Percentiles rank a stretch among this genome's conserved stretches.
Evolutionary conservation across 2,797 vertebrate species (phyloP).

Genomic region (Amblyraja radiata): DNA sequence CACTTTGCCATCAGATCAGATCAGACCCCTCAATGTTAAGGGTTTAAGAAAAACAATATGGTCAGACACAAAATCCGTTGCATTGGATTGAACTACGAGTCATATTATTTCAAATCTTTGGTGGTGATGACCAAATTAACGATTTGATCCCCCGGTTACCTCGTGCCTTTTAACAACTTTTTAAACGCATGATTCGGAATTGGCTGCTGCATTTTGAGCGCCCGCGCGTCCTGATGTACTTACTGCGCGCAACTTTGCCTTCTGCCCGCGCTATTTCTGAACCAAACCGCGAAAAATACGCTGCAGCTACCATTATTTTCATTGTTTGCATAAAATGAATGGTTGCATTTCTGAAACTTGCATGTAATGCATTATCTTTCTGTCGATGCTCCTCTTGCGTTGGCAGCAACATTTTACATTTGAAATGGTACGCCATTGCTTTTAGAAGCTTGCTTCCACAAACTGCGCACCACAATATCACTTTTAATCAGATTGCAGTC

Average conservation of each 20-base stretch:
- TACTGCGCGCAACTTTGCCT: background rate
- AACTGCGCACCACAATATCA: background rate
- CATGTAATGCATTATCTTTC: background rate
- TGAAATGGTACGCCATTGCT: background rate
- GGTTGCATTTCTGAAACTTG: background rate
- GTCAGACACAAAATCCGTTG: slow-evolving; percentile 45
- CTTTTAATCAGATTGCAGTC: background rate
- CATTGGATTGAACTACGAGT: slow-evolving; percentile 37
- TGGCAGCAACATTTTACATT: background rate
- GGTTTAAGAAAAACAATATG: no score
- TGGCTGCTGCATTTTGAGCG: background rate
- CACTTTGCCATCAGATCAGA: slow-evolving; percentile 46
- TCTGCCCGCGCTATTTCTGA: background rate
- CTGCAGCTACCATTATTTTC: background rate
- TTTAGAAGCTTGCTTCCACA: slow-evolving; percentile 22
- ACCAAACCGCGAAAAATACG: background rate
- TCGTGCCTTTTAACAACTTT: background rate
- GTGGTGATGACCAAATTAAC: background rate
- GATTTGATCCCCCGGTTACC: background rate
- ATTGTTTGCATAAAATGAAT: background rate
- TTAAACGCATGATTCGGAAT: background rate
- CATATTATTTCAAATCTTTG: background rate
- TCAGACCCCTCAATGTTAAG: slow-evolving; percentile 38
- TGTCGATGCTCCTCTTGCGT: background rate
- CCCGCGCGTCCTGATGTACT: background rate